Base-by-base conservation (phyloP, 2,888 invertebrate genomes). In the Hemaris fuciformis region DNA sequence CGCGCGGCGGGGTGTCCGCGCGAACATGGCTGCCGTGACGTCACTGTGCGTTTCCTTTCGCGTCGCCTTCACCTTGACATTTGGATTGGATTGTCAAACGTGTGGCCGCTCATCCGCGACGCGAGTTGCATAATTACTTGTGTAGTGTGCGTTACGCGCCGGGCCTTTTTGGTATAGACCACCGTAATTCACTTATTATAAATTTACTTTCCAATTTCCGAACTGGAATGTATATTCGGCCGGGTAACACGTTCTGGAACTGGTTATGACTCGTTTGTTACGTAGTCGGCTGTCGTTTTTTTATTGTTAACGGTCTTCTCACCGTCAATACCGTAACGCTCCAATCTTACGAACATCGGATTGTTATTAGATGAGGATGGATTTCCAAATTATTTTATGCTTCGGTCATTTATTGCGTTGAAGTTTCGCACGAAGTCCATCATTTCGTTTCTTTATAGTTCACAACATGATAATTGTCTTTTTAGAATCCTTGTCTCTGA, bases 41-140 rank as follows among this genome's bases (percentile, higher is more conserved):
- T 89, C 88, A 89, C 76, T 71, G 77, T 82, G 84, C 85, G 84
- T 83, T 88, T 88, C 89, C 89, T 89, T 89, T 89, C 84, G 79
- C 85, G 80, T 84, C 81, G 85, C 84, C 85, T 84, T 88, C 87
- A 85, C 88, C 91, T 90, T 91, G 89, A 89, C 90, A 90, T 89
- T 89, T 86, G 80, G 82, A 83, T 88, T 86, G 87, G 89, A 87
- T 85, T 85, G 80, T 84, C 77, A 83, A 82, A 84, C 88, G 86
- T 84, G 88, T 86, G 80, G 81, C 76, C 70, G 74, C 76, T 76
- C 80, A 77, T 79, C 81, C 78, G 76, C 74, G 77, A 78, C 80
- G 75, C 75, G 76, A 66, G 71, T 75, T 77, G 79, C 78, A 82
- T 81, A 77, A 81, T 79, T 78, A 31, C 53, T 53, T 18, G 31